Evolutionary conservation across 1,140 invertebrate species (phyloP), one percentile per base, ranked within the genome.

Genomic region (Drosophila auraria): DNA sequence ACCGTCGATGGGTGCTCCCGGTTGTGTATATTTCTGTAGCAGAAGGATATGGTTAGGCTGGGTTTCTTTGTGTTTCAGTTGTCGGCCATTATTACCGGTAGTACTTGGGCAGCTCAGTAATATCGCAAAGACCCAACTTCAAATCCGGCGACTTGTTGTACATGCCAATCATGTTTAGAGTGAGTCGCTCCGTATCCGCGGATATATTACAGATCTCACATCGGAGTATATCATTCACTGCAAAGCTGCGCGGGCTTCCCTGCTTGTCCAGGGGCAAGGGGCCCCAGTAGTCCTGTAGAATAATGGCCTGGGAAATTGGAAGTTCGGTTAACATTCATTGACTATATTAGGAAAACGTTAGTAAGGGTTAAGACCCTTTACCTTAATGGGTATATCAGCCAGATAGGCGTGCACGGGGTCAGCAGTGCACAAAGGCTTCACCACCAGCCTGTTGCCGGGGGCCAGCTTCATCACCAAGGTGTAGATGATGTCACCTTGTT

Each of bases 161-260:
- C 73, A 95, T 93, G 70, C 96, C 96, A 93, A 97, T 96, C 96
- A 98, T 97, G 87, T 97, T 97, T 92, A 97, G 95, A 73, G 97
- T 95, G 92, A 98, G 95, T 94, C 97, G 98, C 93, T 98, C 97
- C 27, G 96, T 96, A 91, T 98, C 97, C 51, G 96, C 95, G 87
- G 96, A 96, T 66, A 98, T 96, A 94, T 97, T 96, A 82, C 97
- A 94, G 20, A 98, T 96, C 94, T 98, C 97, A 94, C 97, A 97
- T 94, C 97, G 96, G 54, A 97, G 95, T 81, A 96, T 95, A 94
- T 97, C 97, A 95, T 96, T 97, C 94, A 95, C 95, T 93, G 95
- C 95, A 94, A 96, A 97, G 93, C 94, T 95, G 93, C 95, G 95
- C 93, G 95, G 95, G 80, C 96, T 95, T 92, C 96, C 96, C 94